Conservation (phyloP, 1,140 invertebrate species). For the Zaprionus nigranus region DNA sequence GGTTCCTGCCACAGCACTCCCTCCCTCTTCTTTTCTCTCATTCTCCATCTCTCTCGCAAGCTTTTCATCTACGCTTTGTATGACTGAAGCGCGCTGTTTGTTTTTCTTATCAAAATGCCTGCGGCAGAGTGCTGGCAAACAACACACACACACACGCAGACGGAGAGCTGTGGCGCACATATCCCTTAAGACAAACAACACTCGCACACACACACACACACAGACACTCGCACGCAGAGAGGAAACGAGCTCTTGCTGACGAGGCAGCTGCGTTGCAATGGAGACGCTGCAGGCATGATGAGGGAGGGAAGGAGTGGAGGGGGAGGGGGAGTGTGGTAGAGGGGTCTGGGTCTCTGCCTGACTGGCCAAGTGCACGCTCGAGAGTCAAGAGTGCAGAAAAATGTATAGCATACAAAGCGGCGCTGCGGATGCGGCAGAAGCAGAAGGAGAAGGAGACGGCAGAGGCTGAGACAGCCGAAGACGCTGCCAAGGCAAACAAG, state of each 20-base stretch:
- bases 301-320: conserved; percentile 1
- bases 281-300: conserved; percentile 25
- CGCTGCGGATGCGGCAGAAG: conserved; percentile 2
- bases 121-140: conserved; percentile 76
- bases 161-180: conserved; percentile 52
- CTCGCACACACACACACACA: conserved; percentile 39
- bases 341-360: conserved; percentile 18
- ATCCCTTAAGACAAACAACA: conserved; percentile 82
- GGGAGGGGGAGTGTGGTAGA: not conserved
- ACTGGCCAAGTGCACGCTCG: conserved; percentile 79
- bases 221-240: conserved; percentile 2
- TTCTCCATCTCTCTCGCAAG: not conserved
- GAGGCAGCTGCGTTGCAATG: conserved; percentile 32
- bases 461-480: conserved; percentile 40
- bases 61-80: conserved; percentile 13
- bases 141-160: conserved; percentile 34
- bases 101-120: conserved; percentile 83
- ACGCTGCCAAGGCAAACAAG: conserved; percentile 75
- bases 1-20: conserved; percentile 12
- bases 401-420: conserved; percentile 76
- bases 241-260: conserved; percentile 61
- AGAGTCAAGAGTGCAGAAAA: conserved; percentile 82
- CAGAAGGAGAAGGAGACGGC: not conserved
- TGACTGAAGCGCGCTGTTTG: conserved; percentile 61
- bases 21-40: not conserved